Evolutionary conservation across 2,113 vertebrate species (phyloP).

Genomic region (Sander lucioperca): DNA sequence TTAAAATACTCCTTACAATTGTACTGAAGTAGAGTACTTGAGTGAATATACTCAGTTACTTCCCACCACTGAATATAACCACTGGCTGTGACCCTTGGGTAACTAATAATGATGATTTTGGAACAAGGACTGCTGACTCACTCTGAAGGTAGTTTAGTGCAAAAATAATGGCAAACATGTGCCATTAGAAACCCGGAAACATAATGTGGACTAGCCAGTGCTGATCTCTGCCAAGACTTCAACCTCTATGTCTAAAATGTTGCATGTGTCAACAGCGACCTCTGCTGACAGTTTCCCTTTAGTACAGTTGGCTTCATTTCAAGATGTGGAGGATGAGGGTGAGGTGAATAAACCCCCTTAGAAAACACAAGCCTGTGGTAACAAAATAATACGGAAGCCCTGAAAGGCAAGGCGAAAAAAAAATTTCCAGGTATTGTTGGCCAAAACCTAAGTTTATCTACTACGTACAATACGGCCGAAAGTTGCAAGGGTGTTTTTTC

Average conservation of each 20-base stretch:
- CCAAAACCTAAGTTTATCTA: no score
- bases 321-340: background rate
- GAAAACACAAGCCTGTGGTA: background rate
- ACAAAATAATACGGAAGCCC: no score
- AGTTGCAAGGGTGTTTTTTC: no score
- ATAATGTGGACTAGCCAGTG: background rate
- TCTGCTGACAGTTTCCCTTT: conserved; percentile 22
- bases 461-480: no score
- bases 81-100: background rate
- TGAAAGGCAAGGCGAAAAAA: no score
- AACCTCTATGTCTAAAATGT: background rate
- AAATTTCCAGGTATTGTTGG: no score
- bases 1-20: background rate
- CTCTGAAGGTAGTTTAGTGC: background rate
- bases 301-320: background rate
- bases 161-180: conserved; percentile 12
- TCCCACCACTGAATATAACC: background rate
- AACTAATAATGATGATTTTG: background rate
- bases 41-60: background rate
- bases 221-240: background rate
- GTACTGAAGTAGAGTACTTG: background rate
- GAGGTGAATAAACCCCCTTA: background rate
- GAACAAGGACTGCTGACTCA: background rate
- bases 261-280: conserved; percentile 30
- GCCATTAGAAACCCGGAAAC: background rate